A percentile compares a stretch with the other conserved stretches of the same genome.
Conservation (phyloP, 2,113 vertebrate species). For the Clupea harengus region DNA sequence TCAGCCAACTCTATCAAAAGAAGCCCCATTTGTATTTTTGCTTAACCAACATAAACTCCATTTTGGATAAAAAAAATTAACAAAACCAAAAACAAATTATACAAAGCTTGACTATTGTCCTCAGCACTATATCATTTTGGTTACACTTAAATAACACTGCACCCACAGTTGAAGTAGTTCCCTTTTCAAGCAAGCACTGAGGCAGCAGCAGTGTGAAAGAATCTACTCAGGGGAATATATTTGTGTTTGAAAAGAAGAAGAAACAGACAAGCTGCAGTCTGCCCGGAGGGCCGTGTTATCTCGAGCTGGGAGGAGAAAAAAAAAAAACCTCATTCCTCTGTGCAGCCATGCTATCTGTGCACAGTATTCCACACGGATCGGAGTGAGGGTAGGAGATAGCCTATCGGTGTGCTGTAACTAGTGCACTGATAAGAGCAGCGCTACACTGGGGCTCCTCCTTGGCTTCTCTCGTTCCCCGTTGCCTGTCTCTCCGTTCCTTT, state of each 20-base stretch:
- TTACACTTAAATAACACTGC: not conserved
- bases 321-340: conserved; percentile 36
- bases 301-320: conserved; percentile 2
- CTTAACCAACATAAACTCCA: not conserved
- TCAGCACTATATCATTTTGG: not conserved
- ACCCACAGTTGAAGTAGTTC: not conserved
- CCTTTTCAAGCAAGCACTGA: not conserved
- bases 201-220: not conserved
- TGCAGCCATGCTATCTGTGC: conserved; percentile 34
- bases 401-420: conserved; percentile 41
- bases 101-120: not conserved
- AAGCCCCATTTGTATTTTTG: not conserved
- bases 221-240: not conserved
- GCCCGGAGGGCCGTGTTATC: conserved; percentile 28
- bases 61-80: not conserved
- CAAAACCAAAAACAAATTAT: not conserved
- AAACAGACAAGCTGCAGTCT: not conserved
- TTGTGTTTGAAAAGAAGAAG: not conserved
- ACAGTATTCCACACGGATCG: conserved; percentile 15
- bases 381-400: conserved; percentile 41
- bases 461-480: not conserved
- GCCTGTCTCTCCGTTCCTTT: not conserved
- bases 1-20: not conserved
- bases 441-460: conserved; percentile 31
- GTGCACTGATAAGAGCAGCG: conserved; percentile 47